Evolutionary conservation across 2,888 invertebrate species (phyloP).

Genomic region (Microctonus brassicae): DNA sequence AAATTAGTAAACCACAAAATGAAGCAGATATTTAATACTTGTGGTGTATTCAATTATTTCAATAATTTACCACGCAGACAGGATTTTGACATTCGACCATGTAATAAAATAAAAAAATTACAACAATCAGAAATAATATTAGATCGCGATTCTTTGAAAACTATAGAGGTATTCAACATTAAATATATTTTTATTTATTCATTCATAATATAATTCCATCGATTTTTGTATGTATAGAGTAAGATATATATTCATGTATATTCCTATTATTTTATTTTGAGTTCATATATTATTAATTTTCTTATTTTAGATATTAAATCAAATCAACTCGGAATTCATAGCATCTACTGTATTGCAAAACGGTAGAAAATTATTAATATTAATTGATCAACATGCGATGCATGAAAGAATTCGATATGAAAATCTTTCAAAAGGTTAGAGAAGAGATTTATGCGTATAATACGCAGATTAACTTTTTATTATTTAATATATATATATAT

Average conservation of each 20-base stretch:
- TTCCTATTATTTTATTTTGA: background rate
- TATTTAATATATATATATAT: background rate
- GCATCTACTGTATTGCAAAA: constrained; percentile 69
- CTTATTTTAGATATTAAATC: constrained; percentile 75
- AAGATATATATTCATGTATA: background rate
- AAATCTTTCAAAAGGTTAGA: constrained; percentile 67
- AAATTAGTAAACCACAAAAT: constrained; percentile 32
- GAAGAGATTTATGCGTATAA: background rate
- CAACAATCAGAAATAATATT: constrained; percentile 51
- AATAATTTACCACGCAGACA: constrained; percentile 31
- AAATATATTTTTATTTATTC: constrained; percentile 6
- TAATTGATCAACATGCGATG: constrained; percentile 91
- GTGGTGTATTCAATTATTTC: constrained; percentile 14
- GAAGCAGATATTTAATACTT: constrained; percentile 2
- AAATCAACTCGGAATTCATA: constrained; percentile 83
- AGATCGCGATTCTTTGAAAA: constrained; percentile 47
- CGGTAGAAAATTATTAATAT: constrained; percentile 72
- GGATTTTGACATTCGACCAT: constrained; percentile 48
- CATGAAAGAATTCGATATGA: constrained; percentile 88
- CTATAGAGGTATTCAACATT: constrained; percentile 45
- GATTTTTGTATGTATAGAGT: constrained; percentile 8
- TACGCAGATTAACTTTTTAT: constrained; percentile 22
- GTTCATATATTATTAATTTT: background rate
- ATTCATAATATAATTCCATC: background rate
- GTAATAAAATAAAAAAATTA: constrained; percentile 41